Evolutionary conservation across 1,140 invertebrate genomes (phyloP).

Genomic region (Fopius arisanus): DNA sequence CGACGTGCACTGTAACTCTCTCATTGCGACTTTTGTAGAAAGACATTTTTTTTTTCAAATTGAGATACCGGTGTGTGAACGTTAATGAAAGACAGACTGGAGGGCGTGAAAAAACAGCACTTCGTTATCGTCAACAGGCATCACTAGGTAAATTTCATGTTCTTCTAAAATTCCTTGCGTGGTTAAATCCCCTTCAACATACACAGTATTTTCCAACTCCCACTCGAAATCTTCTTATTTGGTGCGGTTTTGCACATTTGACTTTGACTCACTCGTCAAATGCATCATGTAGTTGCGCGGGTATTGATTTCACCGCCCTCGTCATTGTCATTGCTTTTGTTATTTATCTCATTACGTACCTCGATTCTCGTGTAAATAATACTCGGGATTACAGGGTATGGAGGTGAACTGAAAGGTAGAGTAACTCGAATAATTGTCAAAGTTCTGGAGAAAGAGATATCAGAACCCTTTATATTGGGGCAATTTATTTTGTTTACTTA

Average conservation of each 20-base stretch:
- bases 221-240: slow-evolving; percentile 20
- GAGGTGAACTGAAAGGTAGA: too few relatives aligned
- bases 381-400: neutral
- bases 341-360: neutral
- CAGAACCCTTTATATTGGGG: too few relatives aligned
- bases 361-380: neutral
- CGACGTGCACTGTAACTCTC: neutral
- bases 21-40: neutral
- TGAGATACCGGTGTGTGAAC: neutral
- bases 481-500: too few relatives aligned
- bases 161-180: neutral
- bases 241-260: slow-evolving; percentile 5
- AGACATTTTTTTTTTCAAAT: neutral
- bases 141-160: neutral
- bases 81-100: neutral
- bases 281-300: neutral
- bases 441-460: too few relatives aligned
- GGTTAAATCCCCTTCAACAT: neutral
- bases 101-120: neutral
- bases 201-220: neutral
- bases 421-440: too few relatives aligned
- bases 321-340: neutral
- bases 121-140: neutral
- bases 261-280: neutral
- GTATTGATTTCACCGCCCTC: neutral